These are phyloP conservation scores for Cladorhizidae sp. DNA, from an alignment of 37 sponge, comb jelly and placozoan genomes.

Conservation along the genomic window DNA sequence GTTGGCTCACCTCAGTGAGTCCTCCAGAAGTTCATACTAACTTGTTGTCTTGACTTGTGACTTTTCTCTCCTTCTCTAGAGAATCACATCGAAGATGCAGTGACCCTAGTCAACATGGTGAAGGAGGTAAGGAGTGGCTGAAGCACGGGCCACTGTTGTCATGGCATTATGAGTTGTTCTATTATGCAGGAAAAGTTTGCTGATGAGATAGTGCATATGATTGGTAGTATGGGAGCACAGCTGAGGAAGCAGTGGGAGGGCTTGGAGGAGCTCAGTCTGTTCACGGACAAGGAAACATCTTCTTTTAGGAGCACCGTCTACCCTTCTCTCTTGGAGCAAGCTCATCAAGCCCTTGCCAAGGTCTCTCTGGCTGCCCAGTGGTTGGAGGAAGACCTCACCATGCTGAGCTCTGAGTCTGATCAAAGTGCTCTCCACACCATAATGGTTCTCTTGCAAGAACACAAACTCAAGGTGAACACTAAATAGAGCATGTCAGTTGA, in stretches of 20 bases:
- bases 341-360: slow-evolving; percentile 27
- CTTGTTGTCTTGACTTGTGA: neutral
- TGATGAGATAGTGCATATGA: slow-evolving; percentile 47
- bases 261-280: slow-evolving; percentile 39
- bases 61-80: neutral
- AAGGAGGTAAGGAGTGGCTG: neutral
- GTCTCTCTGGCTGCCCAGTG: slow-evolving; percentile 36
- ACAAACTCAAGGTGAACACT: neutral
- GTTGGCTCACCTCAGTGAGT: slow-evolving; percentile 49
- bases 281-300: slow-evolving; percentile 1
- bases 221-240: slow-evolving; percentile 28
- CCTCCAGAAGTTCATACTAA: neutral
- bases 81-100: neutral
- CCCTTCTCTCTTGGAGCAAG: neutral
- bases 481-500: neutral
- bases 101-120: neutral
- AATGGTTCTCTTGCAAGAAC: neutral
- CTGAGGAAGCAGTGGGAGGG: slow-evolving; percentile 46
- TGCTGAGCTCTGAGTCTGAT: neutral
- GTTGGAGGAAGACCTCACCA: slow-evolving; percentile 12
- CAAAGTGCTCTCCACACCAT: neutral
- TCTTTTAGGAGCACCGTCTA: neutral
- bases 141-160: neutral
- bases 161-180: neutral
- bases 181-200: slow-evolving; percentile 56